A percentile compares a stretch with the other conserved stretches of the same genome.
phyloP scores from a whole-genome alignment of 2,113 vertebrate species.

The Nesogale talazaci region DNA sequence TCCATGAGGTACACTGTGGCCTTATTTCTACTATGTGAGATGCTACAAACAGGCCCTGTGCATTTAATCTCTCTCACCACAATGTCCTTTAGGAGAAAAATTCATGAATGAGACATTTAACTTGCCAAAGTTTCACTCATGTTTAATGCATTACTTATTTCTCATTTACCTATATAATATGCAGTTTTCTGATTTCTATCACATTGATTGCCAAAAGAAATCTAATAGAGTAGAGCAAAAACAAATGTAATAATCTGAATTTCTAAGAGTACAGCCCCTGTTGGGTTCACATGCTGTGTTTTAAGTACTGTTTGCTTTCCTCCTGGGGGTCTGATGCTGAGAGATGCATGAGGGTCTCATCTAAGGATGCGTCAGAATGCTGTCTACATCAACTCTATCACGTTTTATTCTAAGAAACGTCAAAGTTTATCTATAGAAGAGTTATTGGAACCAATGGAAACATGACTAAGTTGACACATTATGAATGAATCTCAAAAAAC shows the following conservation, averaged over 20 bases:
- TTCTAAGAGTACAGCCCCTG: not conserved
- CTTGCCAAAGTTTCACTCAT: not conserved
- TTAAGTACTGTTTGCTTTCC: not conserved
- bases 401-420: not conserved
- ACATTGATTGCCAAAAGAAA: not conserved
- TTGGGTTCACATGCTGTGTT: not conserved
- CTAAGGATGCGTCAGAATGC: not conserved
- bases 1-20: not conserved
- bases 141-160: slow-evolving; percentile 1
- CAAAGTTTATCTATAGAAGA: not conserved
- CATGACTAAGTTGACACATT: not conserved
- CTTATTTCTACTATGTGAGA: not conserved
- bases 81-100: not conserved
- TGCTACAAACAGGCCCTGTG: not conserved
- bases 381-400: slow-evolving; percentile 11
- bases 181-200: not conserved
- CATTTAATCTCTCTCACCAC: not conserved
- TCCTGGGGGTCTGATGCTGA: not conserved
- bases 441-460: not conserved
- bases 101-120: not conserved
- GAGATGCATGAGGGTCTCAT: not conserved
- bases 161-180: not conserved
- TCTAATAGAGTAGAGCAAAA: not conserved
- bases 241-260: not conserved
- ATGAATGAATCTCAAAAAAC: not conserved